These are phyloP conservation scores for Panagrolaimus sp. DNA, from an alignment of 1,140 invertebrate species.

Conservation along the genomic window DNA sequence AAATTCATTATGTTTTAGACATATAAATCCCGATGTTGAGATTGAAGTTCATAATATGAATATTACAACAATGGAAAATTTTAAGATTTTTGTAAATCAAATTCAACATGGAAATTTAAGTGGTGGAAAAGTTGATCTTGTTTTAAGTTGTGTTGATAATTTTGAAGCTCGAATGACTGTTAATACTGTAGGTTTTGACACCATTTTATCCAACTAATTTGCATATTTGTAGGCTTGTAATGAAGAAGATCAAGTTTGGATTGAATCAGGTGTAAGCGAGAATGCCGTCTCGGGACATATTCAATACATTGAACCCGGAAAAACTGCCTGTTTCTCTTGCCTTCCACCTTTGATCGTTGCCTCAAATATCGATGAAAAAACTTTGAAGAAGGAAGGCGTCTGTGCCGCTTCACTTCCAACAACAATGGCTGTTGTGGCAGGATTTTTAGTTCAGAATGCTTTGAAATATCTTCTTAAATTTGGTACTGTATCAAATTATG, in stretches of 20 bases:
- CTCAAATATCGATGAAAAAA: constrained; percentile 76
- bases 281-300: constrained; percentile 99
- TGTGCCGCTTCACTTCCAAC: constrained; percentile 97
- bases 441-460: constrained; percentile 87
- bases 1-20: constrained; percentile 60
- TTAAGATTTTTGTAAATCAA: constrained; percentile 79
- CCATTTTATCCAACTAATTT: neutral
- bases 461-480: constrained; percentile 89
- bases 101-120: constrained; percentile 72
- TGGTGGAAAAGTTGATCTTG: constrained; percentile 73
- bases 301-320: constrained; percentile 89
- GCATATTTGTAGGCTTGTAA: constrained; percentile 75
- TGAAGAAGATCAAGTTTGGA: constrained; percentile 85
- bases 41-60: constrained; percentile 94
- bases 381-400: constrained; percentile 93
- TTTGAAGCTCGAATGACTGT: constrained; percentile 97
- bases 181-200: constrained; percentile 68
- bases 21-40: constrained; percentile 93
- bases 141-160: constrained; percentile 97
- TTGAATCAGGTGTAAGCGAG: constrained; percentile 98
- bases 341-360: constrained; percentile 94
- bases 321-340: constrained; percentile 96
- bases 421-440: constrained; percentile 98
- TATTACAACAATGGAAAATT: constrained; percentile 92
- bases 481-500: constrained; percentile 79